phyloP scores from a whole-genome alignment of 2,797 vertebrate genomes.

The Etheostoma nigrum region DNA sequence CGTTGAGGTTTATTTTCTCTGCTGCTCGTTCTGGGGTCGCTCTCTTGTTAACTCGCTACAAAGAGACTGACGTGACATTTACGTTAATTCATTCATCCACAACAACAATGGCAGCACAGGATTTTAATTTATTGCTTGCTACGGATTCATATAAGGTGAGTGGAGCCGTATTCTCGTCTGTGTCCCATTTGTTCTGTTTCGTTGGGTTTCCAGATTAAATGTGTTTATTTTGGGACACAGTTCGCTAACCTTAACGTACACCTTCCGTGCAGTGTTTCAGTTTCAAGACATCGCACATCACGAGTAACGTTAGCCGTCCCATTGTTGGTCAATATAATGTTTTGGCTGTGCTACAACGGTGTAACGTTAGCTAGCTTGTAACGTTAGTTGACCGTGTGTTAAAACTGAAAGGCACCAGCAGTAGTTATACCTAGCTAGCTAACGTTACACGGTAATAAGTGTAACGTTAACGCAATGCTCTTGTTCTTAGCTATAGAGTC shows the following conservation, averaged over 20 bases:
- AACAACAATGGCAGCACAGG: conserved; percentile 81
- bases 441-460: too few species aligned
- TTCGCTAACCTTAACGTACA: neutral
- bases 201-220: neutral
- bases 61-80: conserved; percentile 34
- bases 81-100: conserved; percentile 54
- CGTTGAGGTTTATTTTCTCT: neutral
- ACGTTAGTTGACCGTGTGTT: neutral
- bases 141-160: conserved; percentile 88
- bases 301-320: neutral
- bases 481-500: neutral
- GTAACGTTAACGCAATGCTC: neutral
- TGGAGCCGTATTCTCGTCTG: neutral
- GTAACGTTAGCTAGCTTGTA: too few species aligned
- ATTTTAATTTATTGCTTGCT: conserved; percentile 86
- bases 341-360: neutral
- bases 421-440: neutral
- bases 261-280: too few species aligned
- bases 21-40: neutral
- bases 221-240: neutral
- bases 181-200: rapidly evolving
- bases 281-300: too few species aligned
- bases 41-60: neutral
- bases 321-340: neutral
- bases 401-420: neutral